Conservation (phyloP, 1,140 invertebrate genomes). For the Meloidogyne chitwoodi region DNA sequence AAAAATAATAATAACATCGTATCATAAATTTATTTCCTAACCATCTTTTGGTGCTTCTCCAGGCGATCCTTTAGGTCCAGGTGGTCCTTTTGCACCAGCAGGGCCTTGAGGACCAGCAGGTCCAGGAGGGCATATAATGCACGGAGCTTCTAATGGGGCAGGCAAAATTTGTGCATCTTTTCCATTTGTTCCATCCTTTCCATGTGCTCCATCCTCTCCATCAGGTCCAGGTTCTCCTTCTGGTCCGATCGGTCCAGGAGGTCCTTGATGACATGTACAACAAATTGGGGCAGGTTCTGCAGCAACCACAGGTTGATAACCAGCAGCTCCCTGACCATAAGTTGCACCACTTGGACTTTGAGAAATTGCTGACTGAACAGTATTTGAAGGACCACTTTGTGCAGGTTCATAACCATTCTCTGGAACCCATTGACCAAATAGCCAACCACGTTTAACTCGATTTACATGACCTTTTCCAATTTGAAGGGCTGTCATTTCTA, state of each 20-base stretch:
- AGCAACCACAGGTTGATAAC: slow-evolving; percentile 49
- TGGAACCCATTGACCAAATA: slow-evolving; percentile 60
- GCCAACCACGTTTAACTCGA: slow-evolving; percentile 57
- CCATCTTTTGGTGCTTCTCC: slow-evolving; percentile 36
- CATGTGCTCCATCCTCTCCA: slow-evolving; percentile 55
- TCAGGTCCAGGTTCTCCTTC: slow-evolving; percentile 47
- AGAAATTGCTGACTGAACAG: background rate
- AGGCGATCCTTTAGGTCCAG: slow-evolving; percentile 43
- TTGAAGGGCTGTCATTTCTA: slow-evolving; percentile 60
- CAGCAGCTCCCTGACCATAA: slow-evolving; percentile 14
- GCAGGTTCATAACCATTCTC: slow-evolving; percentile 34
- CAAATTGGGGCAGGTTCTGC: slow-evolving; percentile 58
- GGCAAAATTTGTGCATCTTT: slow-evolving; percentile 52
- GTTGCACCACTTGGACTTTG: slow-evolving; percentile 22
- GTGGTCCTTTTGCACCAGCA: slow-evolving; percentile 47
- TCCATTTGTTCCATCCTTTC: slow-evolving; percentile 54
- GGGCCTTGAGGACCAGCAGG: slow-evolving; percentile 49
- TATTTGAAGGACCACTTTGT: slow-evolving; percentile 3
- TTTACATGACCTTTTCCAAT: slow-evolving; percentile 58
- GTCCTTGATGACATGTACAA: slow-evolving; percentile 57
- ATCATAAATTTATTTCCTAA: background rate
- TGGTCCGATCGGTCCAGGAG: slow-evolving; percentile 51
- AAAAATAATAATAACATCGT: background rate
- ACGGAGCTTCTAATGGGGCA: slow-evolving; percentile 47
- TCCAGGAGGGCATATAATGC: slow-evolving; percentile 57